A percentile compares a stretch with the other conserved stretches of the same genome.
Evolutionary conservation across 2,888 invertebrate genomes (phyloP).

Genomic region (Cerastis rubricosa): DNA sequence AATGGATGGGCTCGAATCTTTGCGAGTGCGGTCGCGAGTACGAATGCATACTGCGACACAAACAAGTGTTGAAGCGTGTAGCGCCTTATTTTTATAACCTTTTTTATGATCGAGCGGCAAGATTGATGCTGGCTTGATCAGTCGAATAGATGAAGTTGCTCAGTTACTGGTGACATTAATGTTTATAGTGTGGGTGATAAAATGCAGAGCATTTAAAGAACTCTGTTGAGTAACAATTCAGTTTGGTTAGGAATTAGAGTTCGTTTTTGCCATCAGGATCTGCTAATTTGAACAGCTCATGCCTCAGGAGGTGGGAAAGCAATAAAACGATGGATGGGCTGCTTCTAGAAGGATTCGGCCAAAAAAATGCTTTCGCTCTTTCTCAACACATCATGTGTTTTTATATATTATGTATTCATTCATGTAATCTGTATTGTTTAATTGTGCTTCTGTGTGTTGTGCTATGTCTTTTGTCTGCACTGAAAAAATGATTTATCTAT

Average conservation of each 20-base stretch:
- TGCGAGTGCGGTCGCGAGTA: constrained; percentile 58
- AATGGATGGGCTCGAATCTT: constrained; percentile 64
- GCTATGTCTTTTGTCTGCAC: no score
- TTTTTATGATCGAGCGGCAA: constrained; percentile 28
- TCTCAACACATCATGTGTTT: not conserved
- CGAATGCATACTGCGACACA: constrained; percentile 47
- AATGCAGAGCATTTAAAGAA: constrained; percentile 6
- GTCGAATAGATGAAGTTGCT: constrained; percentile 41
- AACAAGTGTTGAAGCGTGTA: constrained; percentile 57
- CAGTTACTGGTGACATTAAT: constrained; percentile 34
- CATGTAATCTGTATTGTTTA: no score
- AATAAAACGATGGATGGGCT: not conserved
- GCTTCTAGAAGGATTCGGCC: not conserved
- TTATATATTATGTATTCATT: no score
- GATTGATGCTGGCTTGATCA: constrained; percentile 35
- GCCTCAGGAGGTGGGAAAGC: not conserved
- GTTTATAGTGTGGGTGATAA: constrained; percentile 23
- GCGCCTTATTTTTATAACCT: constrained; percentile 50
- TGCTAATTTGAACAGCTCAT: not conserved
- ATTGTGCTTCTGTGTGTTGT: no score
- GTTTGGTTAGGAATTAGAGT: not conserved
- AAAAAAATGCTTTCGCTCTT: not conserved
- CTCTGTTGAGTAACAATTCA: constrained; percentile 18
- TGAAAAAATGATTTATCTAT: no score
- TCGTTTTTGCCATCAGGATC: not conserved